Base-by-base conservation (phyloP, 2,113 vertebrate genomes). In the Salminus brasiliensis region DNA sequence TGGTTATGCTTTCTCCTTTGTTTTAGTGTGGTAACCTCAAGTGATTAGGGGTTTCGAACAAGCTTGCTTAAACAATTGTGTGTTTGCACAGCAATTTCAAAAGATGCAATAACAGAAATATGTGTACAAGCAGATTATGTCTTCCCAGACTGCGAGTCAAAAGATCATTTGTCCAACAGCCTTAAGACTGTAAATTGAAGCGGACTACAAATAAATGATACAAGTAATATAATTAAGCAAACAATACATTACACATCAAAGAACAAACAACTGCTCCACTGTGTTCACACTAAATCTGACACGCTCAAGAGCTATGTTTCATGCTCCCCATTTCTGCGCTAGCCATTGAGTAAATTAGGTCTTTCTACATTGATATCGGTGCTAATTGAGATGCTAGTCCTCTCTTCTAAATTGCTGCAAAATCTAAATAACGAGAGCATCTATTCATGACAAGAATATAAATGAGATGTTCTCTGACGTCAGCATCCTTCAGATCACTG, bases 381-480 rank as follows among this genome's bases (percentile, higher is more conserved):
- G 77, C 88, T 92, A 89, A 90, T 91, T 91, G 81, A 67, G 39
- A 89, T 88, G 86, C 87, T 81, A 81, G n/a, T 73, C 77, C 84
- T 82, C 88, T 84, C 86, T 88, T 90, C 88, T 87, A 78, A 74
- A 88, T 87, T 71, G 89, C 84, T 79, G 88, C 87, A 85, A 86
- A 83, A 83, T 87, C 83, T 84, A 81, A 87, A 86, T 84, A 87
- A 87, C 84, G 85, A 86, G 70, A 86, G 82, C 88, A 86, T 87
- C 87, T 88, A 86, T 87, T 89, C 89, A 88, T 88, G 88, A 90
- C 84, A 78, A 82, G 88, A 88, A 83, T 88, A 81, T 86, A 88
- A 87, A 90, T 84, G 79, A 83, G 80, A 84, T 80, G 82, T 67
- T 65, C 82, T 69, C 85, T 67, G 66, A 66, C 83, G 87, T 90